Percentiles rank a stretch among this genome's conserved stretches.
These are phyloP conservation scores for Theocolax elegans DNA, from an alignment of 1,140 invertebrate species.

Conservation along the genomic window DNA sequence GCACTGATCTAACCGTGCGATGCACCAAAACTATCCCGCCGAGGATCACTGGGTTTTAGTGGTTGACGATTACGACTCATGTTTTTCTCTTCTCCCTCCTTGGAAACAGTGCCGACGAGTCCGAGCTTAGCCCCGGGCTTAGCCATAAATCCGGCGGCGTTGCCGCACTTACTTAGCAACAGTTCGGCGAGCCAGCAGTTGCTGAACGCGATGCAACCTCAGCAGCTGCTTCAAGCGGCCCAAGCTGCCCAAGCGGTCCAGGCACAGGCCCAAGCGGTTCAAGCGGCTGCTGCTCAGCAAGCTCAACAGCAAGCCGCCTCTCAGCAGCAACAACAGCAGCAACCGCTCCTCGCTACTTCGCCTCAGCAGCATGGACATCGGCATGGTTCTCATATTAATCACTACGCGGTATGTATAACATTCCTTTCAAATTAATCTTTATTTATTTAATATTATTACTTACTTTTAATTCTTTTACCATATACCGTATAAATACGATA, in stretches of 20 bases:
- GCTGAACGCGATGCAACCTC: constrained; percentile 74
- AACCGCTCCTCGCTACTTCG: constrained; percentile 66
- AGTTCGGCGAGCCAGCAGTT: constrained; percentile 74
- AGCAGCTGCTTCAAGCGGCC: constrained; percentile 65
- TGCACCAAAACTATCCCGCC: too few relatives aligned
- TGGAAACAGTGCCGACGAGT: constrained; percentile 66
- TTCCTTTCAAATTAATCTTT: background rate
- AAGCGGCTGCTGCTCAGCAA: constrained; percentile 52
- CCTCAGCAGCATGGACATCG: constrained; percentile 64
- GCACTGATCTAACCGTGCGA: too few relatives aligned
- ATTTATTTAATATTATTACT: background rate
- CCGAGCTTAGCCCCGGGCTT: constrained; percentile 64
- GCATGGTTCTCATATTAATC: constrained; percentile 63
- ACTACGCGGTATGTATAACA: constrained; percentile 62
- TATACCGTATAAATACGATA: too few relatives aligned
- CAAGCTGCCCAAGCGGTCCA: constrained; percentile 58
- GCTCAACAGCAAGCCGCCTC: constrained; percentile 60
- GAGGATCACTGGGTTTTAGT: too few relatives aligned
- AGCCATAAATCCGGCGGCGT: constrained; percentile 71
- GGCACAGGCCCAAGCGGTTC: constrained; percentile 53
- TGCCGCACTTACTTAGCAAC: constrained; percentile 78
- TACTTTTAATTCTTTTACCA: too few relatives aligned
- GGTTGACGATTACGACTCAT: too few relatives aligned
- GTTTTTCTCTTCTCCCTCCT: too few relatives aligned
- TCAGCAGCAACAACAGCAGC: constrained; percentile 58